Percentiles rank a stretch among this genome's conserved stretches.
Conservation (phyloP, 2,888 invertebrate species). For the Meteorus cinctellus region DNA sequence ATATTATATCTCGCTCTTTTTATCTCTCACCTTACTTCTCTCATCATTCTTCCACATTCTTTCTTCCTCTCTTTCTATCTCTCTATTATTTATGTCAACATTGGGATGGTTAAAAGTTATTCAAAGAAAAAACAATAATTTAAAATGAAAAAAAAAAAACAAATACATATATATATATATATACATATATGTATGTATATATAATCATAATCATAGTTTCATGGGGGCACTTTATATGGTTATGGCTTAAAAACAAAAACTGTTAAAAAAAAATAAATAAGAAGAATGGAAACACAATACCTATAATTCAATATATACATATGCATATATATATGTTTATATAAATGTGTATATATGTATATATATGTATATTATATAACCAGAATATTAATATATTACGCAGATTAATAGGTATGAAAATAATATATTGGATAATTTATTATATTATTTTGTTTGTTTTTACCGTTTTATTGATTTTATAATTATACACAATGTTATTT, state of each 20-base stretch:
- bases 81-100: constrained; percentile 35
- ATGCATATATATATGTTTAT: too few species aligned
- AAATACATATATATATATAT: background rate
- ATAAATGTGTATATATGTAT: background rate
- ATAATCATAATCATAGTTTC: constrained; percentile 39
- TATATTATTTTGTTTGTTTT: constrained; percentile 69
- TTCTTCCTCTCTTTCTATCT: constrained; percentile 23
- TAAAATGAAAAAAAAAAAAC: constrained; percentile 25
- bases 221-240: constrained; percentile 69
- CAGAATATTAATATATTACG: constrained; percentile 72
- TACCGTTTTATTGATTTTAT: constrained; percentile 73
- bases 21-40: constrained; percentile 26
- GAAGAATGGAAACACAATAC: constrained; percentile 47
- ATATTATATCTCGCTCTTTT: too few species aligned
- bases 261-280: constrained; percentile 36
- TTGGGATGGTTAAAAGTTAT: constrained; percentile 39
- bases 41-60: background rate
- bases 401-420: constrained; percentile 68
- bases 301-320: constrained; percentile 47
- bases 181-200: too few species aligned
- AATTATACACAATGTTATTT: constrained; percentile 51
- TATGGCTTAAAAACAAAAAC: constrained; percentile 49
- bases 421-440: constrained; percentile 73
- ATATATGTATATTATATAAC: constrained; percentile 49
- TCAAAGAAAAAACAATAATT: constrained; percentile 33